Evolutionary conservation across 2,797 vertebrate genomes (phyloP).

Genomic region (Alosa sapidissima): DNA sequence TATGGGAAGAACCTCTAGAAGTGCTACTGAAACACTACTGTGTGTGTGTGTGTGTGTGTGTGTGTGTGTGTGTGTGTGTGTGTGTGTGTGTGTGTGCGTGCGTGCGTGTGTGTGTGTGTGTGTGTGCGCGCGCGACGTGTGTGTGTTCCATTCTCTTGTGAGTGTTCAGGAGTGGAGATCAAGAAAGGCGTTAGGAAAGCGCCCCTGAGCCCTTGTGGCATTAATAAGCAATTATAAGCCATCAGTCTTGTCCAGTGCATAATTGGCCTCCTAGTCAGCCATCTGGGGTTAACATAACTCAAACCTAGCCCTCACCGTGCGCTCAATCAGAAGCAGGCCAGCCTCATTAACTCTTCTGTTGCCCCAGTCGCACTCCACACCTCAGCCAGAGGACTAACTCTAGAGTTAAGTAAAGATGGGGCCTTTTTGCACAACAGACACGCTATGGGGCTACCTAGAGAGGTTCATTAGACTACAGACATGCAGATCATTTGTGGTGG

Average conservation of each 20-base stretch:
- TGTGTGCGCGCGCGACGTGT: background rate
- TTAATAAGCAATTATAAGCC: constrained; percentile 38
- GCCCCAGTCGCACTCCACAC: background rate
- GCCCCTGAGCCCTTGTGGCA: constrained; percentile 44
- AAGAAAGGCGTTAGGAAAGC: constrained; percentile 44
- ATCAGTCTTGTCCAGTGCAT: constrained; percentile 6
- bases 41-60: constrained; percentile 11
- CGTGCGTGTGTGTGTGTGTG: background rate
- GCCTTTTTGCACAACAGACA: background rate
- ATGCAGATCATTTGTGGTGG: background rate
- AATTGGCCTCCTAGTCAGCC: constrained; percentile 13
- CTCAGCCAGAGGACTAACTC: background rate
- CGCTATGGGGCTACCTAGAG: background rate
- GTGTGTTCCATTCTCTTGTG: constrained; percentile 58
- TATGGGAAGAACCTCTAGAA: constrained; percentile 50
- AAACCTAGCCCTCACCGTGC: background rate
- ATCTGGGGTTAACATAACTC: background rate
- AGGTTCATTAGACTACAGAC: background rate
- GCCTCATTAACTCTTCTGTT: background rate
- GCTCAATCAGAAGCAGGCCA: constrained; percentile 13
- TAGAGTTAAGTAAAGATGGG: background rate
- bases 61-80: background rate
- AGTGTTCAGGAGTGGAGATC: constrained; percentile 53
- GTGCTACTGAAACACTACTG: background rate
- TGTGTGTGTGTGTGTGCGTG: background rate